A percentile compares a stretch with the other conserved stretches of the same genome.
These are phyloP conservation scores for Drosophila tristis DNA, from an alignment of 1,140 invertebrate genomes.

Conservation along the genomic window DNA sequence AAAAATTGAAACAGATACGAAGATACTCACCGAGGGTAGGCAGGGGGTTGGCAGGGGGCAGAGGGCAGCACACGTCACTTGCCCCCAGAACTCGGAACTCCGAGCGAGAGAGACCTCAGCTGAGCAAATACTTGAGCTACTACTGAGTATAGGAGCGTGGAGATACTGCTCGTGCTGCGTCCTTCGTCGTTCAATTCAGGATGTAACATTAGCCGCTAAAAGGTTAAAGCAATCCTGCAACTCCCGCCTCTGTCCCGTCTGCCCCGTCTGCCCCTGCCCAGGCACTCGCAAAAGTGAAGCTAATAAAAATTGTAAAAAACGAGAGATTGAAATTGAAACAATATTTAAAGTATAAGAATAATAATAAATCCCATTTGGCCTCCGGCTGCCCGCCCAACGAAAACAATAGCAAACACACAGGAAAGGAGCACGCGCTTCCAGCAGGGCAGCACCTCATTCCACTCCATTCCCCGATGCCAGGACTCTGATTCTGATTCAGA, in stretches of 20 bases:
- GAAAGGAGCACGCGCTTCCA: slow-evolving; percentile 34
- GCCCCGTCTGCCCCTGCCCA: neutral
- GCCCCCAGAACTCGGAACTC: too few relatives aligned
- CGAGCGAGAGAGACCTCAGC: slow-evolving; percentile 43
- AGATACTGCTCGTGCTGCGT: neutral
- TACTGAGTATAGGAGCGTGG: neutral
- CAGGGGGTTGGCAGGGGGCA: too few relatives aligned
- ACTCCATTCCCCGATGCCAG: neutral
- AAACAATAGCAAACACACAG: slow-evolving; percentile 67
- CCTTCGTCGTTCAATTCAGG: slow-evolving; percentile 43
- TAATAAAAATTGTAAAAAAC: slow-evolving; percentile 40
- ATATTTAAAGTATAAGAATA: slow-evolving; percentile 79
- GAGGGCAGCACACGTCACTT: slow-evolving; percentile 38
- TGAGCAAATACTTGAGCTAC: slow-evolving; percentile 71
- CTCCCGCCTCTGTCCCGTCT: too few relatives aligned
- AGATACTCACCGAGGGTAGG: neutral
- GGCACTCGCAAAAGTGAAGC: slow-evolving; percentile 20
- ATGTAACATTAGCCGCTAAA: slow-evolving; percentile 76
- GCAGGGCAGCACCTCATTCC: neutral
- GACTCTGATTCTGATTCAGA: slow-evolving; percentile 1
- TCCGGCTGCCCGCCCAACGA: slow-evolving; percentile 66
- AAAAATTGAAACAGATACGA: slow-evolving; percentile 64
- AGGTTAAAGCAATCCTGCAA: slow-evolving; percentile 39
- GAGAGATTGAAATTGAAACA: slow-evolving; percentile 59
- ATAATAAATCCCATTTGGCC: slow-evolving; percentile 78